Evolutionary conservation across 2,113 vertebrate species (phyloP).

Genomic region (Grammomys surdaster): DNA sequence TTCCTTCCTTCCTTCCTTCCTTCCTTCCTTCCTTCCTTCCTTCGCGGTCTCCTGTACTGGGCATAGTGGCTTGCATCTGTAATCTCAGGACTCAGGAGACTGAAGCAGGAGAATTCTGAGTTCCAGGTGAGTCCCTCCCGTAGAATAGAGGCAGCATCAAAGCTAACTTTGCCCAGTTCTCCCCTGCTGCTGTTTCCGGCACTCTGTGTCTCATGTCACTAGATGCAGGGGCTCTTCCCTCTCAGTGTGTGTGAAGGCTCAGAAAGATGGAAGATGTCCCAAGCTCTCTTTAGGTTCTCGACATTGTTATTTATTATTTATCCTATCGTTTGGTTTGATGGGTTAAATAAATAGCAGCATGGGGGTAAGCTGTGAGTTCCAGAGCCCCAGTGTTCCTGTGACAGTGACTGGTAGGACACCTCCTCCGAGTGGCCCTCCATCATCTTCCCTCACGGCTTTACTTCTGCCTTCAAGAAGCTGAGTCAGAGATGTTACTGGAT

Average conservation of each 20-base stretch:
- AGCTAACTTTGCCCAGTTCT: not conserved
- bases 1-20: too few relatives aligned
- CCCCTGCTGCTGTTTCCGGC: not conserved
- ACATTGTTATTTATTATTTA: not conserved
- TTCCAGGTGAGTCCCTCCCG: not conserved
- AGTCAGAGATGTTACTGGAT: not conserved
- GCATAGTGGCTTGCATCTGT: not conserved
- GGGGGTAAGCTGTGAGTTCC: slow-evolving; percentile 20
- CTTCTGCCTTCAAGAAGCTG: not conserved
- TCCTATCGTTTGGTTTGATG: not conserved
- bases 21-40: not conserved
- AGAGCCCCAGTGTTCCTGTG: not conserved
- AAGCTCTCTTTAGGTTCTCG: not conserved
- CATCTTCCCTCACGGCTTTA: not conserved
- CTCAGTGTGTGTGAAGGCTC: not conserved
- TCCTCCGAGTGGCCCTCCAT: not conserved
- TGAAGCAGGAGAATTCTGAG: not conserved
- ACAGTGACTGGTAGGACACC: not conserved
- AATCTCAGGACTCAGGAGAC: not conserved
- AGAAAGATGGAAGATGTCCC: too few relatives aligned
- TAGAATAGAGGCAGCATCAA: not conserved
- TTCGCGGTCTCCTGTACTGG: not conserved
- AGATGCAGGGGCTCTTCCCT: not conserved
- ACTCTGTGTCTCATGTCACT: not conserved
- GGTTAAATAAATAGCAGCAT: slow-evolving; percentile 35